Evolutionary conservation across 1,140 invertebrate species (phyloP), one percentile per base, ranked within the genome.

Genomic region (Heliothis subflexa): DNA sequence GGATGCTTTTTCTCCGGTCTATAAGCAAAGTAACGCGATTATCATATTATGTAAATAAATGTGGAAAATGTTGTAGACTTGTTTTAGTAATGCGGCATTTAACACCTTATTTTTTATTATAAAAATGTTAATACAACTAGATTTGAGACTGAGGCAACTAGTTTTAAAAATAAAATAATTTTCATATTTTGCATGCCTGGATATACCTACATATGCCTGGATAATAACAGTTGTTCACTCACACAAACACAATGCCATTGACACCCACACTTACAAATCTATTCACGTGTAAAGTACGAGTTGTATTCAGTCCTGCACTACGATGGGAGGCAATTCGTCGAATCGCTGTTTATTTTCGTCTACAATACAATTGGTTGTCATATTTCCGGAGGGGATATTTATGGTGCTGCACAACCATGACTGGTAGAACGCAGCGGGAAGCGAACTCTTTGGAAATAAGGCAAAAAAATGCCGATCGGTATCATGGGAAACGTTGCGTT

Each of bases 281-380:
- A 62, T 4, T 62, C 21, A 28, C 16, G 21, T 62, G 14, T 52
- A 33, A 66, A 3, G 40, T 66, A 66, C 33, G 33, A 9, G 2
- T 12, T 50, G 62, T 47, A 49, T 66, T 12, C 18, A 49, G 45
- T 62, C 64, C 49, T 14, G 16, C 10, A 33, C 68, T 40, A 55
- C 68, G 50, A 54, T 71, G 28, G 21, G 25, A 16, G 62, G 68
- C 68, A 55, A 55, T 71, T 71, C 21, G 50, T 71, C 68, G 68
- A 55, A 40, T 54, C 52, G 68, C 14, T 55, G 68, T 71, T 54
- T 71, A 71, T 84, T 83, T 86, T 86, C 82, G 80, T 81, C 59
- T 73, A 86, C 82, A 81, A 78, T 77, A 85, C 82, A 84, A 86
- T 88, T 86, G 86, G 84, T 84, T 85, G 81, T 83, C 82, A 85